Evolutionary conservation across 2,113 vertebrate species (phyloP).

Genomic region (Erythrocebus patas): DNA sequence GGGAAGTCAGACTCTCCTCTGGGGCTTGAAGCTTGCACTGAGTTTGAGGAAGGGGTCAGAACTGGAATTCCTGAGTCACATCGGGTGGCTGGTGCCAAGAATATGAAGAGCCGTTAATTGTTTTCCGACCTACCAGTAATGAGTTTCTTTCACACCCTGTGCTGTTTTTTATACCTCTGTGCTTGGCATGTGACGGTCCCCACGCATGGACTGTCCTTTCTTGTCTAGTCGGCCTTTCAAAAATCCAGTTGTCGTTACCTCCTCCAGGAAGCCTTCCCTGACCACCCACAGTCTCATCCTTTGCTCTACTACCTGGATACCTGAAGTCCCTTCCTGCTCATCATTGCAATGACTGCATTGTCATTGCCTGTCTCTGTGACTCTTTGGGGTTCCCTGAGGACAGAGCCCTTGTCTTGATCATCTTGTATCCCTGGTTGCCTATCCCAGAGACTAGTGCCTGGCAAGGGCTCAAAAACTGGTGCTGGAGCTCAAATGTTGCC

Average conservation of each 20-base stretch:
- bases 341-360: background rate
- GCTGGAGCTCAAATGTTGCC: background rate
- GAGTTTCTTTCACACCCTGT: background rate
- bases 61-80: background rate
- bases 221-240: background rate
- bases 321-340: background rate
- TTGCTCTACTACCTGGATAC: background rate
- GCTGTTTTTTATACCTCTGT: background rate
- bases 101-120: background rate
- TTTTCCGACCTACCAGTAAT: background rate
- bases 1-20: background rate
- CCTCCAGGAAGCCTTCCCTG: slow-evolving; percentile 20
- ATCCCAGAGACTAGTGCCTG: background rate
- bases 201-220: background rate
- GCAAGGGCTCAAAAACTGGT: background rate
- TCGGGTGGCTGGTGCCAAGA: background rate
- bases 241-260: background rate
- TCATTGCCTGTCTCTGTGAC: background rate
- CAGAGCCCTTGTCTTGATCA: background rate
- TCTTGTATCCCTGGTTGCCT: background rate
- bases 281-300: background rate
- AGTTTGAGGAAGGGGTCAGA: background rate
- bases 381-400: background rate
- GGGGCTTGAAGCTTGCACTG: background rate
- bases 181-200: background rate